These are phyloP conservation scores for Tor tambroides DNA, from an alignment of 2,113 vertebrate genomes.

Conservation along the genomic window DNA sequence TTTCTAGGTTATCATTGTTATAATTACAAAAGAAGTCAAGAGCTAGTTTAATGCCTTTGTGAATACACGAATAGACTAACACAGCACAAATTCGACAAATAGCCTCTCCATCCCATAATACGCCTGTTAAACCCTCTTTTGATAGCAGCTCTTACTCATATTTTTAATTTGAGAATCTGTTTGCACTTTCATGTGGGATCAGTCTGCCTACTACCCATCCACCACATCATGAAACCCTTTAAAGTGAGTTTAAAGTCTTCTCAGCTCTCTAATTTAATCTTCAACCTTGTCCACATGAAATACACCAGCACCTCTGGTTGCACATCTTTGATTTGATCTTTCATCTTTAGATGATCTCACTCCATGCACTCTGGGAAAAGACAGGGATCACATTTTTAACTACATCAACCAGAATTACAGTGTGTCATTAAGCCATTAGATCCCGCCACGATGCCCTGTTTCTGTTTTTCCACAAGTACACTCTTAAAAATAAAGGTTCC, in stretches of 20 bases:
- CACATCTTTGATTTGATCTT: slow-evolving; percentile 33
- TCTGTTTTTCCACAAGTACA: background rate
- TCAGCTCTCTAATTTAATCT: slow-evolving; percentile 42
- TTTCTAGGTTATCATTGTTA: background rate
- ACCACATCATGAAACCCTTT: background rate
- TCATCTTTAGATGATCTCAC: slow-evolving; percentile 53
- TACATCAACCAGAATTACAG: slow-evolving; percentile 11
- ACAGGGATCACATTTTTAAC: background rate
- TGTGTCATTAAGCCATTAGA: background rate
- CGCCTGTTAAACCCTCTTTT: background rate
- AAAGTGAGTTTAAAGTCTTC: background rate
- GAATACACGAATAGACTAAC: background rate
- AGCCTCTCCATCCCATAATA: background rate
- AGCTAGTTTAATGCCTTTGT: background rate
- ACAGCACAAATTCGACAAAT: background rate
- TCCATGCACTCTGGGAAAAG: background rate
- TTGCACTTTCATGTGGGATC: background rate
- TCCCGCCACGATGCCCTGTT: background rate
- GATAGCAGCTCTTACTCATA: background rate
- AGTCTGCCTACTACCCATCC: background rate
- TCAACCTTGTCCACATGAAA: slow-evolving; percentile 25
- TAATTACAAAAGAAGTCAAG: background rate
- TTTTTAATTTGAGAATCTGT: background rate
- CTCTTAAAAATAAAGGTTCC: too few species aligned
- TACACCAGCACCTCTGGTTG: slow-evolving; percentile 1